These are phyloP conservation scores for Peribatodes rhomboidaria DNA, from an alignment of 2,888 invertebrate genomes.

Conservation along the genomic window DNA sequence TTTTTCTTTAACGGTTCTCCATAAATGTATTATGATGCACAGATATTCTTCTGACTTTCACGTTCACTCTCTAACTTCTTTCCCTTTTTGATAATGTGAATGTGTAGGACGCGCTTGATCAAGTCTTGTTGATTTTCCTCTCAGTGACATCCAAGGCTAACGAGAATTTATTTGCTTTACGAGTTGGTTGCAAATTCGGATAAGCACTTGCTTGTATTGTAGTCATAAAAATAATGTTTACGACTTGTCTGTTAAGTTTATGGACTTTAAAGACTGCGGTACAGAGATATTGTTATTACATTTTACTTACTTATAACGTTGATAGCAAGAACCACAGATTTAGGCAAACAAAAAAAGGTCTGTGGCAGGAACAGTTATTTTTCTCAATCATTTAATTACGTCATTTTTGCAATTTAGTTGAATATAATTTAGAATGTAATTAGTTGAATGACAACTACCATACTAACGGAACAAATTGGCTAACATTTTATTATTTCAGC, in stretches of 20 bases:
- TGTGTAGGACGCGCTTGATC: not conserved
- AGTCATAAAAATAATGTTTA: constrained; percentile 9
- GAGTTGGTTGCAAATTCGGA: constrained; percentile 16
- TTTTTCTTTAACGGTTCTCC: too few species aligned
- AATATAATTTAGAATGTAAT: too few species aligned
- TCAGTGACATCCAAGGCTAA: constrained; percentile 21
- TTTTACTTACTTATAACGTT: not conserved
- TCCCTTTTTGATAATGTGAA: not conserved
- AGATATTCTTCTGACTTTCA: too few species aligned
- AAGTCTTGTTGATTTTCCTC: constrained; percentile 1
- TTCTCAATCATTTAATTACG: too few species aligned
- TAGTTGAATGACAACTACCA: too few species aligned
- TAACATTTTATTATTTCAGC: constrained; percentile 75
- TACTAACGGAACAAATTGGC: not conserved
- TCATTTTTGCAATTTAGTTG: too few species aligned
- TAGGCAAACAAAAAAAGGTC: too few species aligned
- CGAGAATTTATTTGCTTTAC: constrained; percentile 22
- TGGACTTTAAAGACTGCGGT: not conserved
- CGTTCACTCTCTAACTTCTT: not conserved
- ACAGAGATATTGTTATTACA: too few species aligned
- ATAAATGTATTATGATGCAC: too few species aligned
- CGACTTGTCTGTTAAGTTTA: constrained; percentile 7
- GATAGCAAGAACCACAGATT: too few species aligned
- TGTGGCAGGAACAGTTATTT: too few species aligned
- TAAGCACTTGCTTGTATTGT: constrained; percentile 1